Evolutionary conservation across 2,888 invertebrate genomes (phyloP), one percentile per base, ranked within the genome.

Genomic region (Agrotis ipsilon): DNA sequence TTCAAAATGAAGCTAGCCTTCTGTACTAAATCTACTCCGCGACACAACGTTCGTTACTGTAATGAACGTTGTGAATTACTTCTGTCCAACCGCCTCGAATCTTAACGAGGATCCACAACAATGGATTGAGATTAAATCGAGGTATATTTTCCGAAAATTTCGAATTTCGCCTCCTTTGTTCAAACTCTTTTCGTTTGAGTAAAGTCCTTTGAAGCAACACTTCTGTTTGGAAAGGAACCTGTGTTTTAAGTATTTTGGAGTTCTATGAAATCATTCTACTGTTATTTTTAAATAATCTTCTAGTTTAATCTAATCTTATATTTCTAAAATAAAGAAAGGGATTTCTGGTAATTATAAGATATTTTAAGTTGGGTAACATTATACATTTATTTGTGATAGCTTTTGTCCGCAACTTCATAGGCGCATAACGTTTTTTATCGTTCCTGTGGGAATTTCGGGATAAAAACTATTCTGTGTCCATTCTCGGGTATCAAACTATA

Each of bases 61-160:
- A 80, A 83, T 80, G 79, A 80, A 83, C 75, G 76, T 60, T 32
- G 73, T 78, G 78, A 83, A 79, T 78, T 78, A 78, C 67, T 82
- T 78, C 75, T 67, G 80, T 78, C 83, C 83, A 82, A 83, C 75
- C 75, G 46, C 61, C 75, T 75, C 75, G 81, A 65, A 83, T 81
- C 74, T 84, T 82, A 82, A 82, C 82, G 84, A 84, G 67, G 57
- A 68, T 80, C 62, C 65, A 78, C 73, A 64, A 81, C 84, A 84
- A 81, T 81, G 62, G 79, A 67, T 78, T 59, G 43, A 67, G 80
- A 81, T 84, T 74, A 72, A 77, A 73, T 64, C 65, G 55, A 70
- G 70, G 69, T 72, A 68, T 76, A 83, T 77, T 72, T 69, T 62
- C 67, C 46, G 63, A 55, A 79, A 82, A 55, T 59, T 64, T 51